A percentile compares a stretch with the other conserved stretches of the same genome.
Conservation (phyloP, 2,113 vertebrate genomes). For the Numenius arquata region DNA sequence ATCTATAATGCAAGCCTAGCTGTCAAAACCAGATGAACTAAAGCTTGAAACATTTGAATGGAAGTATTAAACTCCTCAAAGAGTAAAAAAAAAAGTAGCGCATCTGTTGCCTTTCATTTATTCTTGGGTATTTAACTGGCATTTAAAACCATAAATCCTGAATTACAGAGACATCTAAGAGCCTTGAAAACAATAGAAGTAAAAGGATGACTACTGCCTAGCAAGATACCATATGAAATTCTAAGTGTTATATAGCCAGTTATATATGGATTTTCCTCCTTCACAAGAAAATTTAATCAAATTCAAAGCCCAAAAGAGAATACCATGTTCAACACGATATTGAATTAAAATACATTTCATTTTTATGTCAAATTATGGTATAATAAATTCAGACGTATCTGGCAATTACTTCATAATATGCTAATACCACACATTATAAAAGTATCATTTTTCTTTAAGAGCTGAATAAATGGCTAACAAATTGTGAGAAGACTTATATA, state of each 20-base stretch:
- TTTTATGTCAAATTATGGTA: neutral
- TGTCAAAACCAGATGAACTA: neutral
- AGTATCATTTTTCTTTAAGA: neutral
- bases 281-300: neutral
- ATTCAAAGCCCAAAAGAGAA: neutral
- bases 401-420: neutral
- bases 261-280: neutral
- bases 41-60: neutral
- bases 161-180: neutral
- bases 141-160: conserved; percentile 11
- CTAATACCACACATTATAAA: neutral
- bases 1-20: neutral
- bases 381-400: neutral
- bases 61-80: neutral
- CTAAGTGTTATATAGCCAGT: neutral
- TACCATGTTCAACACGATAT: neutral
- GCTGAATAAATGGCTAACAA: neutral
- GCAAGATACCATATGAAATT: neutral
- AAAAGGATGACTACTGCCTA: neutral
- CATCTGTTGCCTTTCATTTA: conserved; percentile 5
- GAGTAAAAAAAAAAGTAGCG: neutral
- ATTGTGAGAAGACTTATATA: neutral
- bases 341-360: neutral
- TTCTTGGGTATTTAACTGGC: neutral
- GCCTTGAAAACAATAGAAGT: neutral